Percentiles rank a stretch among this genome's conserved stretches.
phyloP scores from a whole-genome alignment of 2,113 vertebrate genomes.

The Boulengeromyrus knoepffleri region DNA sequence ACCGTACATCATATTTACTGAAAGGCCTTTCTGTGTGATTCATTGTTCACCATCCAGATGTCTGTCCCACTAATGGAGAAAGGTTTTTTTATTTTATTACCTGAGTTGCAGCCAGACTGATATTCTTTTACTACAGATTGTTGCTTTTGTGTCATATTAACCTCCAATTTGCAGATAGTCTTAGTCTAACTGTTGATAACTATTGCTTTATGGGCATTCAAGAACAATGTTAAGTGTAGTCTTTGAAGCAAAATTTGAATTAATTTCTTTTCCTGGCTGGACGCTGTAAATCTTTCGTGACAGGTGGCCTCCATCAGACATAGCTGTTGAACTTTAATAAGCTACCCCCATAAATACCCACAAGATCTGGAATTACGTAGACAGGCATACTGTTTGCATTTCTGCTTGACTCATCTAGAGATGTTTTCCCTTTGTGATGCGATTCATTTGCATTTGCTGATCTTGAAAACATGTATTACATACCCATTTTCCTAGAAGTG shows the following conservation, averaged over 20 bases:
- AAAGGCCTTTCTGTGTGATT: neutral
- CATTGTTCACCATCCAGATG: neutral
- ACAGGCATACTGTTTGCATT: neutral
- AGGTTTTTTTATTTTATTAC: constrained; percentile 4
- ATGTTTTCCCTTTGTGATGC: neutral
- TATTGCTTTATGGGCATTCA: neutral
- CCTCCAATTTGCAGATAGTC: neutral
- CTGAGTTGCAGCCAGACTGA: neutral
- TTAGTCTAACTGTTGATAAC: neutral
- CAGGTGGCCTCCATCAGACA: neutral
- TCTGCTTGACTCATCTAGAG: neutral
- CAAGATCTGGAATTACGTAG: neutral
- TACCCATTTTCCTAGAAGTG: neutral
- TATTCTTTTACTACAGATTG: neutral
- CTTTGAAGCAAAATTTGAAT: neutral
- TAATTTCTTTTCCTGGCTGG: neutral
- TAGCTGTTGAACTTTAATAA: neutral
- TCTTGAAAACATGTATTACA: neutral
- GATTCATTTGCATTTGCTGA: neutral
- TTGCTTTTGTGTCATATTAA: neutral
- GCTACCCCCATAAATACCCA: neutral
- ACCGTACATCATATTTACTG: neutral
- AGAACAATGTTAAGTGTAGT: neutral
- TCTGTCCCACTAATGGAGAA: neutral
- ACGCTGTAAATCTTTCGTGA: neutral